Percentiles rank a stretch among this genome's conserved stretches.
These are phyloP conservation scores for Spodoptera litura DNA, from an alignment of 1,140 invertebrate species.

Conservation along the genomic window DNA sequence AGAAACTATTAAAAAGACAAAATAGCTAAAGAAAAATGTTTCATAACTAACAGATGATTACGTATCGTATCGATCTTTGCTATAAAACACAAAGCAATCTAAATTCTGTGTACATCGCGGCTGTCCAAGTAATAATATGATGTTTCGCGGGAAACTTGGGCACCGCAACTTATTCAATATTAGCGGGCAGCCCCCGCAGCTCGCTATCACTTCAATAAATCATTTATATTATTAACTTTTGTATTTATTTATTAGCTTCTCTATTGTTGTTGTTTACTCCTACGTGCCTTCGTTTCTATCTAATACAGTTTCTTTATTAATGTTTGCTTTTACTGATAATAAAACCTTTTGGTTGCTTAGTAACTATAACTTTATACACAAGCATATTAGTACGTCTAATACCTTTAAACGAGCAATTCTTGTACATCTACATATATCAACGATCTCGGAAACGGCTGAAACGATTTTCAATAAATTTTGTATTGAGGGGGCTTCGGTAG, in stretches of 20 bases:
- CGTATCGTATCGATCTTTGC: constrained; percentile 5
- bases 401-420: too few relatives aligned
- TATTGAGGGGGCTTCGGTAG: too few relatives aligned
- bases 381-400: too few relatives aligned
- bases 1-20: too few relatives aligned
- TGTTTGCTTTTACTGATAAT: constrained; percentile 13
- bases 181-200: constrained; percentile 57
- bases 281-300: constrained; percentile 23
- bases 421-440: too few relatives aligned
- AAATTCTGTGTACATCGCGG: constrained; percentile 72
- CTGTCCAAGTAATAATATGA: constrained; percentile 80
- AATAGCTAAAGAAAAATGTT: neutral
- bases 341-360: constrained; percentile 11
- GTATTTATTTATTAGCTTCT: constrained; percentile 47
- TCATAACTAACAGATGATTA: neutral
- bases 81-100: constrained; percentile 66
- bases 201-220: constrained; percentile 65
- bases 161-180: constrained; percentile 83
- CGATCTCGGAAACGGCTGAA: too few relatives aligned
- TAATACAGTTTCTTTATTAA: constrained; percentile 42
- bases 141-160: constrained; percentile 77
- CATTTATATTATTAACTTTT: constrained; percentile 63
- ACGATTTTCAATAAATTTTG: too few relatives aligned
- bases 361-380: neutral
- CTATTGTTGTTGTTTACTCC: constrained; percentile 34